Base-by-base conservation (phyloP, 2,888 invertebrate genomes). In the Meteorus colon region DNA sequence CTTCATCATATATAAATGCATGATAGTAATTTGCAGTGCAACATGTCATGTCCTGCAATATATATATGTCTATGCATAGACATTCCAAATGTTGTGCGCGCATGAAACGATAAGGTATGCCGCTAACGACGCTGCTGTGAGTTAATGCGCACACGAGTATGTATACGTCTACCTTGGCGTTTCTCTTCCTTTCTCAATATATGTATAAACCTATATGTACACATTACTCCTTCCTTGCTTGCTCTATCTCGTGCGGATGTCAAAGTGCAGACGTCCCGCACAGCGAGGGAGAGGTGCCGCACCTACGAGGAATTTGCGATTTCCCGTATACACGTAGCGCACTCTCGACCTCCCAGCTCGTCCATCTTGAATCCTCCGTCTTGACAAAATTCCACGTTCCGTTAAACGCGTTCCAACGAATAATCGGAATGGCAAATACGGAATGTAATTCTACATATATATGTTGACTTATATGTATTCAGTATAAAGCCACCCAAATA, bases 271-370 rank as follows among this genome's bases (percentile, higher is more conserved):
- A 73, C 51, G 55, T 55, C 55, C 19, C n/a, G 55, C 19, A 55
- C 19, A 19, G 73, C 67, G 55, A 76, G 70, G 75, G 74, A 75
- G 79, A 77, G 70, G 82, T 80, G 78, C 79, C 80, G 81, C 83
- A 83, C 84, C 86, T 85, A 84, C 84, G 82, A 84, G 87, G 86
- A 87, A 87, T 87, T 87, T 84, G 84, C 82, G 86, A 87, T 87
- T 87, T 84, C 82, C 80, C 80, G 78, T 81, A 74, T 73, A 73
- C 65, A 73, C 73, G 76, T 76, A 76, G 77, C 76, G 76, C 70
- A 77, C 78, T 75, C 69, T 71, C 78, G 74, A 79, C 78, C 76
- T 77, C 74, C 70, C 75, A 73, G 74, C 79, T 76, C 76, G 73
- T 76, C 62, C 51, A 68, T 76, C 76, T 76, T 68, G 68, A 68